Base-by-base conservation (phyloP, 2,888 invertebrate species). In the Pollenia labialis region DNA sequence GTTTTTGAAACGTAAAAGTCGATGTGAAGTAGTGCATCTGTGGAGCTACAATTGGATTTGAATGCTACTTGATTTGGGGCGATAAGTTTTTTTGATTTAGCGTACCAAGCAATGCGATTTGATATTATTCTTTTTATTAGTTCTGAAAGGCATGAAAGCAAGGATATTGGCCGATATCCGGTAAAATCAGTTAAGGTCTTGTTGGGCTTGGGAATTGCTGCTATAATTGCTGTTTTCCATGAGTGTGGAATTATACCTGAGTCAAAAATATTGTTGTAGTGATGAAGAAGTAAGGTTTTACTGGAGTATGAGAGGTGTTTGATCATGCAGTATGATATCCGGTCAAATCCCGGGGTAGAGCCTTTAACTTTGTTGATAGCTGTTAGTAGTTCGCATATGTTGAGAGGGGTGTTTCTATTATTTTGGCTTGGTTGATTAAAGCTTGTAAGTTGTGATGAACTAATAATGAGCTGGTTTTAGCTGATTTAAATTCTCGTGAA, bases 351-450 rank as follows among this genome's bases (percentile, higher is more conserved):
- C 3, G 58, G 48, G n/a, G 32, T 46, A 8, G 60, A 60, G 11
- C 23, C 54, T 72, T 72, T 72, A 11, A 46, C 74, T 48, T 60
- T 74, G 11, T 46, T 60, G 12, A 71, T 9, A 50, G 23, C 14
- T 12, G 14, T 11, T 14, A 23, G 8, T 14, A 66, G 46, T 66
- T 66, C 48, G 11, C 16, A 18, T 9, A 42, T 64, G 0, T 12
- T 64, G 4, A 64, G n/a, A n/a, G 18, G n/a, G 16, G 18, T 18
- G 44, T 18, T 46, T 64, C 46, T 23, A 64, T 44, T 16, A 14
- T n/a, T 46, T 23, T 44, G 9, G 64, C 18, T 18, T 64, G n/a
- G 16, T 11, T 16, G 62, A 16, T 62, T 4, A 4, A n/a, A 4
- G 16, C 6, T 4, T 42, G 40, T n/a, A 10, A 7, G n/a, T 44